Percentiles rank a stretch among this genome's conserved stretches.
Evolutionary conservation across 2,888 invertebrate species (phyloP).

Genomic region (Nephrotoma flavescens): DNA sequence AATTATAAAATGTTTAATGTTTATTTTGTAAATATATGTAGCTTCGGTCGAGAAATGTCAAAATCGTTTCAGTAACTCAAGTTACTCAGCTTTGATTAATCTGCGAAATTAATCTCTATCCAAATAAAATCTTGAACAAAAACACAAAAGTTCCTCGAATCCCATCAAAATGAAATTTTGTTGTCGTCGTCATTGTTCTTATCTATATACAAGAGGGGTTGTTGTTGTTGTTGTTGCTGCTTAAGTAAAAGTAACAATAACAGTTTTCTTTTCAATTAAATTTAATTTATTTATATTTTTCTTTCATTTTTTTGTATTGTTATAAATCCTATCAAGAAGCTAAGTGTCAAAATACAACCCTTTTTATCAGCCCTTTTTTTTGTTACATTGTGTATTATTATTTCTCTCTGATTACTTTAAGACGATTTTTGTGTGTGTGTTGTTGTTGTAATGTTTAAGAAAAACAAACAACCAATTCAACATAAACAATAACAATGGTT

Average conservation of each 20-base stretch:
- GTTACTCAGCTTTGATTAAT: neutral
- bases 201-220: neutral
- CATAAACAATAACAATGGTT: neutral
- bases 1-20: no score
- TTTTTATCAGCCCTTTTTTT: neutral
- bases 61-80: neutral
- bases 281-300: neutral
- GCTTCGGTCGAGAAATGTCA: no score
- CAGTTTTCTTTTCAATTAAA: neutral
- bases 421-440: neutral
- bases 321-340: neutral
- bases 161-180: neutral
- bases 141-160: neutral
- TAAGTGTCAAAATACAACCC: neutral
- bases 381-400: neutral
- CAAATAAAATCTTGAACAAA: neutral
- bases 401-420: neutral
- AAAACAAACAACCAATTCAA: neutral
- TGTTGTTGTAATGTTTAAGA: neutral
- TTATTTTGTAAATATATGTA: no score
- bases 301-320: neutral
- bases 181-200: neutral
- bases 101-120: neutral
- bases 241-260: neutral
- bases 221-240: neutral